These are phyloP conservation scores for Percopsis transmontana DNA, from an alignment of 2,113 vertebrate species.

Conservation along the genomic window DNA sequence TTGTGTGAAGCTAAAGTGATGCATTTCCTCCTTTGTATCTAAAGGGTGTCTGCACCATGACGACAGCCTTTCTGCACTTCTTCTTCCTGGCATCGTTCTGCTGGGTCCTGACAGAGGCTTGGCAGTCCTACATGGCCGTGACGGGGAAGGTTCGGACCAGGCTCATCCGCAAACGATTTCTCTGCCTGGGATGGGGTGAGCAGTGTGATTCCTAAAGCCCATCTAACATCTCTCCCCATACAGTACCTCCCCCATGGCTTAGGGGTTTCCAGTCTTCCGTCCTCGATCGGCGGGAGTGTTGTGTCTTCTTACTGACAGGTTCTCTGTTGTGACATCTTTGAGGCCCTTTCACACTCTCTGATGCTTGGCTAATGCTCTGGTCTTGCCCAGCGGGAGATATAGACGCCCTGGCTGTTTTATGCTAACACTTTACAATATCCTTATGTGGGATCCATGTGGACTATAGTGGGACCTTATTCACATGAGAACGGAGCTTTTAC, in stretches of 20 bases:
- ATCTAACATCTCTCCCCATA: constrained; percentile 40
- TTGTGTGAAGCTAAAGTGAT: background rate
- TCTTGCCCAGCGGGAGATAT: constrained; percentile 35
- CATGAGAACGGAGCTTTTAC: constrained; percentile 6
- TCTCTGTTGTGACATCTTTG: constrained; percentile 56
- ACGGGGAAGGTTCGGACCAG: constrained; percentile 97
- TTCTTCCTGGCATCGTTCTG: constrained; percentile 99
- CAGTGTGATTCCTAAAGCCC: constrained; percentile 30
- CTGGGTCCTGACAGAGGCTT: constrained; percentile 99
- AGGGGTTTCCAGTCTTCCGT: constrained; percentile 29
- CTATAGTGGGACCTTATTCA: constrained; percentile 35
- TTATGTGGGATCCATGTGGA: constrained; percentile 50
- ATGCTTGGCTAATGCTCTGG: constrained; percentile 47
- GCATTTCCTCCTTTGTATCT: constrained; percentile 38
- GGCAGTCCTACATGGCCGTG: constrained; percentile 99
- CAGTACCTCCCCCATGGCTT: constrained; percentile 33
- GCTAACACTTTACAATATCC: constrained; percentile 48
- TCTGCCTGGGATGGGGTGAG: constrained; percentile 99
- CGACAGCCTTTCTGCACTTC: constrained; percentile 98
- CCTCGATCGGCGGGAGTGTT: constrained; percentile 8
- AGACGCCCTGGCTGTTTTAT: constrained; percentile 30
- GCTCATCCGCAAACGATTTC: constrained; percentile 96
- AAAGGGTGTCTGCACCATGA: constrained; percentile 96
- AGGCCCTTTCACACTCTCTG: constrained; percentile 47
- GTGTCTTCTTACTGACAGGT: constrained; percentile 43